A percentile compares a stretch with the other conserved stretches of the same genome.
Evolutionary conservation across 1,140 invertebrate genomes (phyloP).

Genomic region (Eumeta japonica): DNA sequence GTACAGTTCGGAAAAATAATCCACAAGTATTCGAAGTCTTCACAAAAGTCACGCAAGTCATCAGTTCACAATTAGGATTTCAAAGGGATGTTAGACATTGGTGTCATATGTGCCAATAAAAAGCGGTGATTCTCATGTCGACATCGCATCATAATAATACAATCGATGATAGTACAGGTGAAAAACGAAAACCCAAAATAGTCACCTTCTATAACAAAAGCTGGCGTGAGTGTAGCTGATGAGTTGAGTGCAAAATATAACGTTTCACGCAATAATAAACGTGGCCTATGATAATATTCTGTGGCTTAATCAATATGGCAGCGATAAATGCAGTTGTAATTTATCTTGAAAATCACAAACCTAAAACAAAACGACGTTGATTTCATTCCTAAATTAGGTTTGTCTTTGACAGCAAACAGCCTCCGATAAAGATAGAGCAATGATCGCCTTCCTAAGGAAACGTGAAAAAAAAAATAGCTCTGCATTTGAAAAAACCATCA

Average conservation of each 20-base stretch:
- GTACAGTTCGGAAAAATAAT: conserved; percentile 41
- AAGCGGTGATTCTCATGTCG: conserved; percentile 16
- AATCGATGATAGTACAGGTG: conserved; percentile 12
- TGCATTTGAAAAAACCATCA: no score
- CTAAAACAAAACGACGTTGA: conserved; percentile 1
- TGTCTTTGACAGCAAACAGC: no score
- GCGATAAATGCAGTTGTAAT: no score
- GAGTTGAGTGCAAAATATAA: conserved; percentile 9
- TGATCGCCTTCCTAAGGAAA: no score
- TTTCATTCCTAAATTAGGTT: no score
- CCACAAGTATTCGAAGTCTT: conserved; percentile 19
- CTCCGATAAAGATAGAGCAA: no score
- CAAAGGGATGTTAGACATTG: conserved; percentile 16
- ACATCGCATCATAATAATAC: no score
- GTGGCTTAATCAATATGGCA: conserved; percentile 7
- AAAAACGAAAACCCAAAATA: conserved; percentile 15
- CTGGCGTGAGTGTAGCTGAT: conserved; percentile 13
- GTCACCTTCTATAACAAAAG: conserved; percentile 17
- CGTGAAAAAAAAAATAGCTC: no score
- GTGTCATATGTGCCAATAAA: conserved; percentile 17
- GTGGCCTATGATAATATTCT: conserved; percentile 12
- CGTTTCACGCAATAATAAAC: conserved; percentile 8
- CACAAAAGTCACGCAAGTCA: conserved; percentile 5
- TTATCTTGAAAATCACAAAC: no score
- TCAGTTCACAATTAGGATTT: conserved; percentile 11